Conservation (phyloP, 2,888 invertebrate species). For the Calameuta filiformis region DNA sequence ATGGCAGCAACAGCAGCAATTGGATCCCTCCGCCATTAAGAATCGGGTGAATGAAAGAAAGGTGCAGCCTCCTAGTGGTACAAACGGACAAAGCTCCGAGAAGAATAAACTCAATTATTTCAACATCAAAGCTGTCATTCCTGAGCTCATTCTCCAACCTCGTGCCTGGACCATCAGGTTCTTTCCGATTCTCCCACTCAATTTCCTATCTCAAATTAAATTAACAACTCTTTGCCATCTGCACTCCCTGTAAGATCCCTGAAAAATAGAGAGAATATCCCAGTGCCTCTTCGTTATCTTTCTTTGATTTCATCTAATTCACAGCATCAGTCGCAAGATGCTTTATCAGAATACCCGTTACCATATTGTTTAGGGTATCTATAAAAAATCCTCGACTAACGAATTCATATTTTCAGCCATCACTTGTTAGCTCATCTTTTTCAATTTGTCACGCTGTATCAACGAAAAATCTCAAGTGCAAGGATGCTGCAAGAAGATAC, state of each 20-base stretch:
- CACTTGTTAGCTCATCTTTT: neutral
- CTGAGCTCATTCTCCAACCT: constrained; percentile 32
- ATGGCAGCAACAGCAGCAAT: neutral
- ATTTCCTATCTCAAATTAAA: constrained; percentile 30
- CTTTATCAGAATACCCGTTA: neutral
- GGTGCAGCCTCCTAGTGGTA: neutral
- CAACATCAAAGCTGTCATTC: constrained; percentile 49
- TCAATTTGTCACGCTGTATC: neutral
- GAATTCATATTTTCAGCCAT: neutral
- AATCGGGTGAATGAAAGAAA: neutral
- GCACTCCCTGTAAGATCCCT: constrained; percentile 36
- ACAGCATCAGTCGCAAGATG: neutral
- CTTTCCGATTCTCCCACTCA: constrained; percentile 12
- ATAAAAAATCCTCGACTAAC: neutral
- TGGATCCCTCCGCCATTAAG: neutral
- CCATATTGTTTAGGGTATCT: neutral
- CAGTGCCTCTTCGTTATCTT: constrained; percentile 29
- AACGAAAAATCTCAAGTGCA: neutral
- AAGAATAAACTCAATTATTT: constrained; percentile 53
- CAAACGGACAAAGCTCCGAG: constrained; percentile 4
- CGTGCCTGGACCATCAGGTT: constrained; percentile 21
- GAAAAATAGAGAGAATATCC: constrained; percentile 5
- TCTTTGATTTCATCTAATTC: constrained; percentile 25
- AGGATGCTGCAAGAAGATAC: neutral
- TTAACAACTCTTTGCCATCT: constrained; percentile 32